A percentile compares a stretch with the other conserved stretches of the same genome.
phyloP scores from a whole-genome alignment of 2,113 vertebrate genomes.

The Rhinopomastus cyanomelas region DNA sequence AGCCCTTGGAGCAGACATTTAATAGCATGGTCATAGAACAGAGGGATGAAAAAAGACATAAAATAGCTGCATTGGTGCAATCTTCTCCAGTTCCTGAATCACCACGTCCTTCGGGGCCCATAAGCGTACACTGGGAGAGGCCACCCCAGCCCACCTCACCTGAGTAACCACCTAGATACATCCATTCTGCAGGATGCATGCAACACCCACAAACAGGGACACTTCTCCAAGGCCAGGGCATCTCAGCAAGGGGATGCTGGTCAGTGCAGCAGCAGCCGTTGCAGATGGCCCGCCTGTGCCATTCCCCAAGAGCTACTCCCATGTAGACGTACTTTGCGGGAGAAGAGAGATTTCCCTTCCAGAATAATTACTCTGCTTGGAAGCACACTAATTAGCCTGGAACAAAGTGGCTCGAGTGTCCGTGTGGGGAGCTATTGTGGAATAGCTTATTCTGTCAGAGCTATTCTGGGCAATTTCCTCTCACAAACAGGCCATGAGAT shows the following conservation, averaged over 20 bases:
- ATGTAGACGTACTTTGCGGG: neutral
- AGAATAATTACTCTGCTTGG: constrained; percentile 54
- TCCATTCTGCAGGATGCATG: neutral
- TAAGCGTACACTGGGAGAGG: too few species aligned
- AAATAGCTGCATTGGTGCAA: neutral
- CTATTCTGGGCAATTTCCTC: constrained; percentile 62
- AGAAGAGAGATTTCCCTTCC: constrained; percentile 51
- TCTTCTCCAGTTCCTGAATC: neutral
- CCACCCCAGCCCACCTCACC: neutral
- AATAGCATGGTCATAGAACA: neutral
- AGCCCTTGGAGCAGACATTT: constrained; percentile 6
- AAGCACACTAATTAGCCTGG: constrained; percentile 66
- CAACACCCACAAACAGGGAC: neutral
- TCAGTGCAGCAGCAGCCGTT: neutral
- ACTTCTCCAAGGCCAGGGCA: neutral
- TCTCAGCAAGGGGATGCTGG: neutral
- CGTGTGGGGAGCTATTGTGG: constrained; percentile 53
- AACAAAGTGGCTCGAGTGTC: constrained; percentile 58
- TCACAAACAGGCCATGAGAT: constrained; percentile 56
- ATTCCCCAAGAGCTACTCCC: neutral
- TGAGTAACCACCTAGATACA: neutral
- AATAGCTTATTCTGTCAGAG: constrained; percentile 60
- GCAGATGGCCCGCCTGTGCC: neutral
- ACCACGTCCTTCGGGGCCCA: neutral
- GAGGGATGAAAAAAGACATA: neutral